phyloP scores from a whole-genome alignment of 2,888 invertebrate genomes.

The Plebejus argus region DNA sequence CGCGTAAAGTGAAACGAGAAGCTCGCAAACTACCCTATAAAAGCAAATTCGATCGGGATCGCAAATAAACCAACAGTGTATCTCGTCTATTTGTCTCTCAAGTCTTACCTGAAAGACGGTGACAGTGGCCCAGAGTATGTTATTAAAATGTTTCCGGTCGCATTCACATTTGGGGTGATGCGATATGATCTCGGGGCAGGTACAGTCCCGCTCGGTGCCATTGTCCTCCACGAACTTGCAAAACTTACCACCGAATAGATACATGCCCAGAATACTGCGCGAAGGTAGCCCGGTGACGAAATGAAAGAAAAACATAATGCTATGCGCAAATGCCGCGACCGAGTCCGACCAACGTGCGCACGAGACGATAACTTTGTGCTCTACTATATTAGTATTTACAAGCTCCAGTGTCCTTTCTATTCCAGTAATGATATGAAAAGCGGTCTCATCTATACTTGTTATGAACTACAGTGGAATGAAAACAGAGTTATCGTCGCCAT shows the following conservation, averaged over 20 bases:
- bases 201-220: slow-evolving; percentile 92
- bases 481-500: slow-evolving; percentile 76
- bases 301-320: slow-evolving; percentile 80
- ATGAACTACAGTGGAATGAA: slow-evolving; percentile 55
- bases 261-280: slow-evolving; percentile 98
- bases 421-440: slow-evolving; percentile 1
- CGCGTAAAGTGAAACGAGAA: slow-evolving; percentile 56
- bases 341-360: slow-evolving; percentile 61
- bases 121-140: slow-evolving; percentile 97
- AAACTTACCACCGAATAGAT: slow-evolving; percentile 99
- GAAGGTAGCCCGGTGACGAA: slow-evolving; percentile 53
- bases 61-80: slow-evolving; percentile 52
- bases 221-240: slow-evolving; percentile 96
- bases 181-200: slow-evolving; percentile 94
- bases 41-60: slow-evolving; percentile 66
- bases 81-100: slow-evolving; percentile 57
- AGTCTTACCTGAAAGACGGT: slow-evolving; percentile 97
- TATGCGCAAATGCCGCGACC: slow-evolving; percentile 77
- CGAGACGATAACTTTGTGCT: slow-evolving; percentile 73
- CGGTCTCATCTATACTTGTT: slow-evolving; percentile 39
- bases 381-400: slow-evolving; percentile 42
- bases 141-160: slow-evolving; percentile 99
- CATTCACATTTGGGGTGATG: slow-evolving; percentile 95
- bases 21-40: slow-evolving; percentile 66
- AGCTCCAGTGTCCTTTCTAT: slow-evolving; percentile 25